These are phyloP conservation scores for Cydia splendana DNA, from an alignment of 1,140 invertebrate genomes.

Conservation along the genomic window DNA sequence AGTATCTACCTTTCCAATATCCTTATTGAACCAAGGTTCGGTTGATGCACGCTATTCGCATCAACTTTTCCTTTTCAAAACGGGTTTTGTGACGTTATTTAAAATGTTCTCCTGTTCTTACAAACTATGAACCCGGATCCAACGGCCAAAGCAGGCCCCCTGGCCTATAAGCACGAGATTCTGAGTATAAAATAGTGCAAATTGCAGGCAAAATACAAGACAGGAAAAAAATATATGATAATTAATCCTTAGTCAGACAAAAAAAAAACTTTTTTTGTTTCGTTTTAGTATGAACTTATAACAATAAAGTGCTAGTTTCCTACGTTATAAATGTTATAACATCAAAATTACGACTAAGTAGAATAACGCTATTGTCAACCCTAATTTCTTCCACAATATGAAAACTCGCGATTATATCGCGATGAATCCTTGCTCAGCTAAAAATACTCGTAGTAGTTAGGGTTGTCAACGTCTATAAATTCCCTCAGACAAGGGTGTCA, in stretches of 20 bases:
- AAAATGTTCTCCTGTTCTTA: background rate
- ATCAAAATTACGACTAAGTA: no score
- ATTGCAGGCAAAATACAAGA: no score
- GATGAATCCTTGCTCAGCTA: constrained; percentile 11
- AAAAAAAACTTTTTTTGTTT: no score
- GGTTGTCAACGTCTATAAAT: constrained; percentile 26
- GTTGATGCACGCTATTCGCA: background rate
- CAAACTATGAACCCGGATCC: no score
- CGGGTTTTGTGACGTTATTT: background rate
- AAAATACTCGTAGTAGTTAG: constrained; percentile 3
- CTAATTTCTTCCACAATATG: background rate
- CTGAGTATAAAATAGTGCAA: no score
- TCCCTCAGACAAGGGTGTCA: constrained; percentile 13
- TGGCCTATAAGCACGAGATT: no score
- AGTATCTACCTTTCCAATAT: background rate
- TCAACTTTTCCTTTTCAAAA: constrained; percentile 4
- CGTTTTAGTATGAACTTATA: no score
- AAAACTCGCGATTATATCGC: background rate
- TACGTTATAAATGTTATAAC: no score
- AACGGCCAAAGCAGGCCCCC: no score
- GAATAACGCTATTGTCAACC: background rate
- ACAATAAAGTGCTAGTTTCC: no score
- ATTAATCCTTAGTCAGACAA: no score
- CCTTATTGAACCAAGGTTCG: background rate
- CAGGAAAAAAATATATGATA: no score